These are phyloP conservation scores for Bellardia pandia DNA, from an alignment of 2,888 invertebrate genomes.

Conservation along the genomic window DNA sequence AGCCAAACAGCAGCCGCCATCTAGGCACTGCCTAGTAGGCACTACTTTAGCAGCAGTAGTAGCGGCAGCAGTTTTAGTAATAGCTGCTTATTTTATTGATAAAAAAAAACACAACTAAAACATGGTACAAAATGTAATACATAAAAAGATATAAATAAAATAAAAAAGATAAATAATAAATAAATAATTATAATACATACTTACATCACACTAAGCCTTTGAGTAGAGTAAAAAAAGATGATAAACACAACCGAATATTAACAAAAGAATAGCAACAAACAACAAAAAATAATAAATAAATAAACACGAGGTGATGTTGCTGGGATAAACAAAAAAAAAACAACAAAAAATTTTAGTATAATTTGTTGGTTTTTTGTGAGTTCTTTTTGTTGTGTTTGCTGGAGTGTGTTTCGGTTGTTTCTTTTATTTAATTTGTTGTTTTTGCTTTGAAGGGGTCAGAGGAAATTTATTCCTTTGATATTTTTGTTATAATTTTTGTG, in stretches of 20 bases:
- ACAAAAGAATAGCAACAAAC: conserved; percentile 19
- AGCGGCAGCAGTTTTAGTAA: background rate
- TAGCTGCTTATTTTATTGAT: background rate
- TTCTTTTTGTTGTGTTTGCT: background rate
- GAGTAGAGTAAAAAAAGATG: conserved; percentile 23
- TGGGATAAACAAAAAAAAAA: conserved; percentile 16
- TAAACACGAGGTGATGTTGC: conserved; percentile 41
- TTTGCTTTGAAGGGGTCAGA: background rate
- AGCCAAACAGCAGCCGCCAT: background rate
- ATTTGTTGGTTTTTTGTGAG: conserved; percentile 2
- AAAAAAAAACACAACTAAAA: background rate
- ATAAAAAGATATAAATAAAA: background rate
- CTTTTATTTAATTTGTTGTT: conserved; percentile 21
- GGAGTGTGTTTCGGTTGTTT: background rate
- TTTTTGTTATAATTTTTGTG: background rate
- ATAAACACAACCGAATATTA: conserved; percentile 22
- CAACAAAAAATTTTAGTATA: conserved; percentile 13
- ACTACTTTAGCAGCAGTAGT: background rate
- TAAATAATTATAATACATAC: conserved; percentile 45
- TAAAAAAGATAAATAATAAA: conserved; percentile 6
- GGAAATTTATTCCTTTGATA: background rate
- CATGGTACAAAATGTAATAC: background rate
- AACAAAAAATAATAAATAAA: conserved; percentile 7
- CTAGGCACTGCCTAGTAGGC: background rate
- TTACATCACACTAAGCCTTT: conserved; percentile 65